phyloP scores from a whole-genome alignment of 1,140 invertebrate genomes.

The Tetramorium simillimum region DNA sequence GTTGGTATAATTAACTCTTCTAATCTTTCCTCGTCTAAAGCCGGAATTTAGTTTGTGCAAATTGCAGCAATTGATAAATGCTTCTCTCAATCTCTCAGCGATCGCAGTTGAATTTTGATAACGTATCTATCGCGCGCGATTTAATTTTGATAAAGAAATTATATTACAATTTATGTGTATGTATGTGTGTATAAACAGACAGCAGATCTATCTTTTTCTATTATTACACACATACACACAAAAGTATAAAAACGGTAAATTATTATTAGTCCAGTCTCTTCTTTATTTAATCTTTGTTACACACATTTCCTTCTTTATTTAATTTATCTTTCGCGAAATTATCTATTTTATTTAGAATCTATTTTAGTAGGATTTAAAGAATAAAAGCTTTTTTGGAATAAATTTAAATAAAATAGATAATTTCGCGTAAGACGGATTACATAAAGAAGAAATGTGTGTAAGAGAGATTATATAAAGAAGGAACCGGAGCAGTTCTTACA shows the following conservation, averaged over 20 bases:
- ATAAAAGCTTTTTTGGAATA: neutral
- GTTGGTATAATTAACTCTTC: slow-evolving; percentile 24
- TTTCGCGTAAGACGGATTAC: neutral
- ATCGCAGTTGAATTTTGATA: neutral
- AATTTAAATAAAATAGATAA: neutral
- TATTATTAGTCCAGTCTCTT: neutral
- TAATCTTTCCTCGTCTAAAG: neutral
- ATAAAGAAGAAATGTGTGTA: neutral
- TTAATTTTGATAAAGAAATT: too few species aligned
- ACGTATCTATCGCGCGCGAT: neutral
- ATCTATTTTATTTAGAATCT: too few species aligned
- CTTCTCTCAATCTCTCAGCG: neutral
- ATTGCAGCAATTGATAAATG: neutral
- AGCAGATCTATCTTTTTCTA: neutral
- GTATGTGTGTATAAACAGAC: neutral
- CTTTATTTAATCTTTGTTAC: too few species aligned
- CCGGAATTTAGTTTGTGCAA: neutral
- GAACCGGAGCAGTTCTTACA: too few species aligned
- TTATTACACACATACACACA: neutral
- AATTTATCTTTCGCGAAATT: too few species aligned
- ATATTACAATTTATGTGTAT: neutral
- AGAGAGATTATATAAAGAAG: neutral
- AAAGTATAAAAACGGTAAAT: neutral
- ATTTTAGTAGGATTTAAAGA: too few species aligned
- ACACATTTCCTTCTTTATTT: too few species aligned